A percentile compares a stretch with the other conserved stretches of the same genome.
These are phyloP conservation scores for Tauraco erythrolophus DNA, from an alignment of 2,113 vertebrate species.

Conservation along the genomic window DNA sequence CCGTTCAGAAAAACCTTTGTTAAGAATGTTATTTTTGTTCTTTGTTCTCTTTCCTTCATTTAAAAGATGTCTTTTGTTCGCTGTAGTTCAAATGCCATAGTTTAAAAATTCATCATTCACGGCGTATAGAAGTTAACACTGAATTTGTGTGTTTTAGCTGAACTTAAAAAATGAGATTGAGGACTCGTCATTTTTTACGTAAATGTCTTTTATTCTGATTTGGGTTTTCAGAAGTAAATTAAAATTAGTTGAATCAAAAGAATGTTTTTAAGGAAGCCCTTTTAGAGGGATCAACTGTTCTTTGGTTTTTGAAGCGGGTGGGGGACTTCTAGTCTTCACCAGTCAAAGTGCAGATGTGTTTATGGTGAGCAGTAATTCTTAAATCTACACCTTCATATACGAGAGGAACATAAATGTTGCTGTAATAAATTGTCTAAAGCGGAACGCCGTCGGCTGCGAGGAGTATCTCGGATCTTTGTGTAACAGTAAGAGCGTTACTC, in stretches of 20 bases:
- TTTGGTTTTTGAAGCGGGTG: background rate
- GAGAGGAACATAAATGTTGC: background rate
- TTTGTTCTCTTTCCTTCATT: background rate
- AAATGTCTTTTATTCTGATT: background rate
- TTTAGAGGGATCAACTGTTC: background rate
- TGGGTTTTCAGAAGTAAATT: background rate
- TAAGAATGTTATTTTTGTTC: conserved; percentile 12
- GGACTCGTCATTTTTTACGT: background rate
- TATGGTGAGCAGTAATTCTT: background rate
- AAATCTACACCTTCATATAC: background rate
- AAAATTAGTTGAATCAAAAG: background rate
- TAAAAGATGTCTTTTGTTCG: background rate
- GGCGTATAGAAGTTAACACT: background rate
- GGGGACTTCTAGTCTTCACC: background rate
- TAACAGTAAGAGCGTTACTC: background rate
- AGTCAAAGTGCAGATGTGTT: background rate
- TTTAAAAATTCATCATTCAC: background rate
- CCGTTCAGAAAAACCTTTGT: background rate
- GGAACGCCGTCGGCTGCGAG: background rate
- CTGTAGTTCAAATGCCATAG: background rate
- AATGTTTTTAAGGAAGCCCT: background rate
- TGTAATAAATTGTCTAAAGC: background rate
- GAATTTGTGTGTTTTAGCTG: background rate
- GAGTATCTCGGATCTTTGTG: background rate
- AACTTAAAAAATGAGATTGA: background rate